Percentiles rank a stretch among this genome's conserved stretches.
Conservation (phyloP, 2,113 vertebrate species). For the Macquaria ambigua region DNA sequence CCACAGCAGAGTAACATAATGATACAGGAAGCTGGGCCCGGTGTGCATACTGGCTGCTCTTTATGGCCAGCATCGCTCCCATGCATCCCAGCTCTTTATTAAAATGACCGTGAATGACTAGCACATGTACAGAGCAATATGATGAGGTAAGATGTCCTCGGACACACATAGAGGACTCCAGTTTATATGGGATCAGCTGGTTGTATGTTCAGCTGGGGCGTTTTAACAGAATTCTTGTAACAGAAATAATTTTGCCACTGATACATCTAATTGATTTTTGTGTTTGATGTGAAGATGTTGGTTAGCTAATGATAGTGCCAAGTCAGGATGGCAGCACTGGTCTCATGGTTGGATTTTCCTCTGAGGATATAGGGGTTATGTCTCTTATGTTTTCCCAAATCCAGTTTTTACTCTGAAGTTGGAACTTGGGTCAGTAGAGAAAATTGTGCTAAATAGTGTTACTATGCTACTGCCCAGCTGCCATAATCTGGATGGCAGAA, state of each 20-base stretch:
- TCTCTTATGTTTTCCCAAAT: not conserved
- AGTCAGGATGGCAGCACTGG: not conserved
- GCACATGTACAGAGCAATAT: conserved; percentile 6
- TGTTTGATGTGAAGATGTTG: not conserved
- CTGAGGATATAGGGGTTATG: not conserved
- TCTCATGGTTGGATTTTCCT: not conserved
- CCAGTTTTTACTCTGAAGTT: not conserved
- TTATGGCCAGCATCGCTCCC: conserved; percentile 20
- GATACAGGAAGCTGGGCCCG: conserved; percentile 43
- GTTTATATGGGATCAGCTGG: conserved; percentile 7
- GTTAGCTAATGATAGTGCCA: not conserved
- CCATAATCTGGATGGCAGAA: not conserved
- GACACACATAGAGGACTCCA: not conserved
- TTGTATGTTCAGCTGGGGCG: not conserved
- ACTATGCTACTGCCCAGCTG: not conserved
- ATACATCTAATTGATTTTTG: not conserved
- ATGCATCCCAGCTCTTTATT: conserved; percentile 17
- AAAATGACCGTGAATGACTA: conserved; percentile 25
- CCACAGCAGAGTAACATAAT: conserved; percentile 48
- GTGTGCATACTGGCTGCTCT: conserved; percentile 12
- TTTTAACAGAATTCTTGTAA: not conserved
- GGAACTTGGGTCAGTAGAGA: not conserved
- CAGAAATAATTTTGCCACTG: not conserved
- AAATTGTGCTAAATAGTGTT: not conserved
- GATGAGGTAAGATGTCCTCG: not conserved